Conservation (phyloP, 1,140 invertebrate genomes). For the Campoletis sonorensis region DNA sequence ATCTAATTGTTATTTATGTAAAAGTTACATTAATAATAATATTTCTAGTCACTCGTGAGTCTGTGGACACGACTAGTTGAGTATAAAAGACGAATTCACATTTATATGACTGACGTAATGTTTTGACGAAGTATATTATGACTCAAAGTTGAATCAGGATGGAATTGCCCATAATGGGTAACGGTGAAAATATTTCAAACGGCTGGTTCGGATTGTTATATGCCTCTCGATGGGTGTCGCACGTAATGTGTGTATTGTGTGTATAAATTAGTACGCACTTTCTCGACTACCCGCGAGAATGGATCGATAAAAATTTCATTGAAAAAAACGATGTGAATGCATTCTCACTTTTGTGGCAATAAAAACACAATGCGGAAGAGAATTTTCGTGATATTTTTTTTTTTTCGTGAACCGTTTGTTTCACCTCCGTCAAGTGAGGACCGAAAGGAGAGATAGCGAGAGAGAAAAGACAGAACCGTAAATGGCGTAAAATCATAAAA, state of each 20-base stretch:
- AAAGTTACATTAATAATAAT: no score
- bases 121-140: neutral
- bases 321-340: no score
- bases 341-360: neutral
- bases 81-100: neutral
- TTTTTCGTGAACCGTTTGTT: neutral
- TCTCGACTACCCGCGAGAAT: no score
- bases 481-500: slow-evolving; percentile 41
- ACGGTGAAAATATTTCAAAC: neutral
- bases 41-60: no score
- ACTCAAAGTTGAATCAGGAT: slow-evolving; percentile 1
- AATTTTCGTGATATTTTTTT: neutral
- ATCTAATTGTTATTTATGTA: no score
- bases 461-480: slow-evolving; percentile 14
- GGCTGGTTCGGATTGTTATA: no score
- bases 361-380: slow-evolving; percentile 21
- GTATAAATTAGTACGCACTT: no score
- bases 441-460: slow-evolving; percentile 1
- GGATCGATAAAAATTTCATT: no score
- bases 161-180: slow-evolving; percentile 5
- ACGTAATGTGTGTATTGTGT: no score
- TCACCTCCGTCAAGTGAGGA: neutral
- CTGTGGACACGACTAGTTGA: no score
- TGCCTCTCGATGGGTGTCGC: no score
- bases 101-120: slow-evolving; percentile 23